Base-by-base conservation (phyloP, 2,797 vertebrate genomes). In the Steatocranus sp. region DNA sequence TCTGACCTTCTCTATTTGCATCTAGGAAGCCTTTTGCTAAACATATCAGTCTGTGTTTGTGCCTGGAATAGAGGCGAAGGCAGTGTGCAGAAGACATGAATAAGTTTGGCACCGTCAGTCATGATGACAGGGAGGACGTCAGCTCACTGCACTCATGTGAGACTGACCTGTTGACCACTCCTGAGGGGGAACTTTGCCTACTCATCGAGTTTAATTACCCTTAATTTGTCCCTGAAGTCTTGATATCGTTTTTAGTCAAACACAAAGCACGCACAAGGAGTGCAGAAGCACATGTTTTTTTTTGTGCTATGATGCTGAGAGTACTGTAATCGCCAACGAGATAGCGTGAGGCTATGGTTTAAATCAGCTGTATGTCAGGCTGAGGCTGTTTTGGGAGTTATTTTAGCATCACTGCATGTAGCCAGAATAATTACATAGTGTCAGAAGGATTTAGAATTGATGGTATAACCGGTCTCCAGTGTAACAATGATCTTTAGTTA, bases 1-100 rank as follows among this genome's bases (percentile, higher is more conserved):
- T 84, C 89, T 93, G 91, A 93, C 92, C 93, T 93, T 92, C 87
- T 93, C 91, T 92, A 83, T 94, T 94, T 93, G 90, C 88, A 90
- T 91, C 87, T 83, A 81, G 86, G 87, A 87, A 90, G 83, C 80
- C 82, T 79, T 84, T 85, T 56, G 90, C 91, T 94, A 92, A 92
- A 94, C 91, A 90, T 93, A 92, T 86, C 88, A n/a, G 81, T 79
- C 85, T 78, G 61, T 91, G 87, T 88, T 86, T 84, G 86, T 81
- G 86, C 82, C 87, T 89, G 83, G 89, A 92, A 94, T 91, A 92
- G 92, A 88, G 85, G 86, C 77, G 78, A 70, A 41, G 74, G 25
- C 68, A 49, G 78, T 15, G 76, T 12, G 80, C 74, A 76, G 66
- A 58, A 54, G 82, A 80, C 78, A 74, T 63, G 83, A 86, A 88